Evolutionary conservation across 2,888 invertebrate species (phyloP).

Genomic region (Papilio demoleus): DNA sequence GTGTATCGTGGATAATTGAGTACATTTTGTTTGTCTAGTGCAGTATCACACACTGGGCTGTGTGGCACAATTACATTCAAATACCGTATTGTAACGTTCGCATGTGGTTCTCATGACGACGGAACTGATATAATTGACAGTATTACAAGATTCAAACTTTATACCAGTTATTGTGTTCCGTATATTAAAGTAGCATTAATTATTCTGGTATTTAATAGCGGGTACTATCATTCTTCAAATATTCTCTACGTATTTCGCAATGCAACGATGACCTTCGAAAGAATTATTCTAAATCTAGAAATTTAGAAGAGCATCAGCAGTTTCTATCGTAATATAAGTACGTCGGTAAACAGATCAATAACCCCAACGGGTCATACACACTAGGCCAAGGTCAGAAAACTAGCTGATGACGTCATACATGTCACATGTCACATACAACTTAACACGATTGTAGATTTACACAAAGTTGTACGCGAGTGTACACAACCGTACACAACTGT

Average conservation of each 20-base stretch:
- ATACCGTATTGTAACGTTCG: not conserved
- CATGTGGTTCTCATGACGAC: not conserved
- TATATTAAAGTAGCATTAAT: no score
- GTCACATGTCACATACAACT: not conserved
- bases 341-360: not conserved
- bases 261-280: no score
- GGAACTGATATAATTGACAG: not conserved
- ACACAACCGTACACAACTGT: not conserved
- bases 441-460: not conserved
- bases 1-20: not conserved
- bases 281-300: no score
- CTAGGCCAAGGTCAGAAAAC: not conserved
- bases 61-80: conserved; percentile 1
- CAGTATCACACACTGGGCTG: not conserved
- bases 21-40: not conserved
- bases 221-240: no score
- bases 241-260: no score
- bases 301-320: no score
- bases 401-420: not conserved
- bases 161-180: no score
- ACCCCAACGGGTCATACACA: not conserved
- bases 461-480: not conserved
- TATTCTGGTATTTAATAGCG: no score
- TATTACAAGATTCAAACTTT: not conserved
- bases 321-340: no score